These are phyloP conservation scores for Echinarachnius parma DNA, from an alignment of 53 echinoderm and acorn worm genomes.

Conservation along the genomic window DNA sequence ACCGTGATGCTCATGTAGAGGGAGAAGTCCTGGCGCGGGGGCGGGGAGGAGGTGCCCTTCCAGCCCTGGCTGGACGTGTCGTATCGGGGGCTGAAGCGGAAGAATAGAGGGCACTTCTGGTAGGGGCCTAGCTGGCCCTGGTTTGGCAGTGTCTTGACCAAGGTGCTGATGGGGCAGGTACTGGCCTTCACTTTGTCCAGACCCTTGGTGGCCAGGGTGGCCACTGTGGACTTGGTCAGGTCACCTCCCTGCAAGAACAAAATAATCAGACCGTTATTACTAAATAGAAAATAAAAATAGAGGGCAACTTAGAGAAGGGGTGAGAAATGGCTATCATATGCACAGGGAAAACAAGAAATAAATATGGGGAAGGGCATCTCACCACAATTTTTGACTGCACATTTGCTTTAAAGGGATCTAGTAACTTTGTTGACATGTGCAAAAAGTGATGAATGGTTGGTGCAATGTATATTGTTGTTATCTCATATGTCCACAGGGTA, in stretches of 20 bases:
- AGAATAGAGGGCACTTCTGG: conserved; percentile 80
- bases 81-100: conserved; percentile 96
- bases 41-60: conserved; percentile 81
- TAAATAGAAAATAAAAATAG: too few species aligned
- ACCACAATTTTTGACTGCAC: too few species aligned
- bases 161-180: conserved; percentile 76
- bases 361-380: too few species aligned
- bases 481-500: too few species aligned
- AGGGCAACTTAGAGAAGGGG: too few species aligned
- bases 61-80: conserved; percentile 78
- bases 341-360: too few species aligned
- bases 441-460: too few species aligned
- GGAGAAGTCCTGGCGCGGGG: conserved; percentile 96
- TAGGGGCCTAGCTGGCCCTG: conserved; percentile 84
- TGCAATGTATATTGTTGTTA: too few species aligned
- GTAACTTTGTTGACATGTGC: too few species aligned
- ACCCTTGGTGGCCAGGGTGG: conserved; percentile 78
- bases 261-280: too few species aligned
- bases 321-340: too few species aligned
- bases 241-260: conserved; percentile 70
- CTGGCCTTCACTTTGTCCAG: conserved; percentile 57
- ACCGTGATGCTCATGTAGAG: conserved; percentile 90
- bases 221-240: conserved; percentile 88
- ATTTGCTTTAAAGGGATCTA: too few species aligned
- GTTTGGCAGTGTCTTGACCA: conserved; percentile 83